Percentiles rank a stretch among this genome's conserved stretches.
Conservation (phyloP, 2,797 vertebrate species). For the Gadopsis bispinosus region DNA sequence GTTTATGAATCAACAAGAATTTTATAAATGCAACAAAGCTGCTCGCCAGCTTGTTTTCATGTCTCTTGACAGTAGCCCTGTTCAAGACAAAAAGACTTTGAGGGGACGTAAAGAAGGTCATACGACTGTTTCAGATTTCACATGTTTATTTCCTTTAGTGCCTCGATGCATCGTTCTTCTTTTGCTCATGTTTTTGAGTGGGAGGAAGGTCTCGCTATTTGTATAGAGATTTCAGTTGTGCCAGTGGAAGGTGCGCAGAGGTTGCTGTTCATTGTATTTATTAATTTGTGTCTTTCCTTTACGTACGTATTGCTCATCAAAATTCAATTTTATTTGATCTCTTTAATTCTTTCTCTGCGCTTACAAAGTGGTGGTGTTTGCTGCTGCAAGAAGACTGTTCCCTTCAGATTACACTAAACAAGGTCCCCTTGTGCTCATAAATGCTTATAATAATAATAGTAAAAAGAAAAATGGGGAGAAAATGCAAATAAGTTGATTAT, state of each 20-base stretch:
- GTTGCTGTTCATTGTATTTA: neutral
- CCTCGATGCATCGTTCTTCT: neutral
- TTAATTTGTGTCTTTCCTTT: neutral
- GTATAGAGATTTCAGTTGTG: neutral
- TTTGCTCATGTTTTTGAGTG: neutral
- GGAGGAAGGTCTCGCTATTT: neutral
- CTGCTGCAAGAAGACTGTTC: neutral
- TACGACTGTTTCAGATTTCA: neutral
- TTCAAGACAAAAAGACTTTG: neutral
- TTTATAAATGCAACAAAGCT: neutral
- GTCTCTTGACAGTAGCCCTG: neutral
- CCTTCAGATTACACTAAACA: neutral
- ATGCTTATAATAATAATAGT: neutral
- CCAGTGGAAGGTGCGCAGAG: neutral
- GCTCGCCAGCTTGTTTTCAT: neutral
- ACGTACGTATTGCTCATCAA: neutral
- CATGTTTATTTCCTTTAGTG: neutral
- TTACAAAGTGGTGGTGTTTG: neutral
- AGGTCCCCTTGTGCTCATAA: neutral
- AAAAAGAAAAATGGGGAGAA: neutral
- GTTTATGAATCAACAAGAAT: neutral
- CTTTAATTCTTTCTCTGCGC: neutral
- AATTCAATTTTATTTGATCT: no score
- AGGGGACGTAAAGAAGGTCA: neutral
- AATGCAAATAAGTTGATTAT: constrained; percentile 10